Base-by-base conservation (phyloP, 2,888 invertebrate species). In the Clunio marinus region DNA sequence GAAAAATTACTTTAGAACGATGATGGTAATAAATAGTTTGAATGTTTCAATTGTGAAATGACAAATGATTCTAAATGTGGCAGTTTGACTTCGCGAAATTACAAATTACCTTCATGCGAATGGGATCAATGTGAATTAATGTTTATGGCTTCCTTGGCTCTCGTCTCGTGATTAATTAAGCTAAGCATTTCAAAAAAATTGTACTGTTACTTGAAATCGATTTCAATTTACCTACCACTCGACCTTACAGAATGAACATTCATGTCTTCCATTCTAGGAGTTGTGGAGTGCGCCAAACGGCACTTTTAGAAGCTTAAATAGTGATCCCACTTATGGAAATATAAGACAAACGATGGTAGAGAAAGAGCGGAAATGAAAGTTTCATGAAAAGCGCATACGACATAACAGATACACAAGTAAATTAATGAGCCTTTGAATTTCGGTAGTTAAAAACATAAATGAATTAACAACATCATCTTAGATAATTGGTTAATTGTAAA, bases 121-220 rank as follows among this genome's bases (percentile, higher is more conserved):
- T 15, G 41, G 41, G 10, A 41, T 41, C 41, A 41, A 41, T 13
- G 3, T 10, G 41, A 41, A 15, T 41, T 41, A 51, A 51, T 51
- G 51, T 17, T 51, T 51, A 51, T n/a, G 51, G 51, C 51, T 51
- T 51, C 51, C 10, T 5, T 51, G 51, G 3, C 41, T 10, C n/a
- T n/a, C n/a, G n/a, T n/a, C n/a, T n/a, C n/a, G n/a, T n/a, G n/a
- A n/a, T n/a, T n/a, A n/a, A n/a, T n/a, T 32, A 15, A 45, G 45
- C 45, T 7, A 45, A 15, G 8, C 15, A 15, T 7, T 45, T 15
- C 45, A n/a, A n/a, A n/a, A 41, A 7, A 15, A 4, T 10, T n/a
- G 41, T 62, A 62, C 60, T 62, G 41, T 35, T 62, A 62, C 37
- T 65, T 41, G 45, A 60, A 65, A 65, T 65, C 46, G 63, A 65